A percentile compares a stretch with the other conserved stretches of the same genome.
Evolutionary conservation across 2,888 invertebrate genomes (phyloP).

Genomic region (Clivina fossor): DNA sequence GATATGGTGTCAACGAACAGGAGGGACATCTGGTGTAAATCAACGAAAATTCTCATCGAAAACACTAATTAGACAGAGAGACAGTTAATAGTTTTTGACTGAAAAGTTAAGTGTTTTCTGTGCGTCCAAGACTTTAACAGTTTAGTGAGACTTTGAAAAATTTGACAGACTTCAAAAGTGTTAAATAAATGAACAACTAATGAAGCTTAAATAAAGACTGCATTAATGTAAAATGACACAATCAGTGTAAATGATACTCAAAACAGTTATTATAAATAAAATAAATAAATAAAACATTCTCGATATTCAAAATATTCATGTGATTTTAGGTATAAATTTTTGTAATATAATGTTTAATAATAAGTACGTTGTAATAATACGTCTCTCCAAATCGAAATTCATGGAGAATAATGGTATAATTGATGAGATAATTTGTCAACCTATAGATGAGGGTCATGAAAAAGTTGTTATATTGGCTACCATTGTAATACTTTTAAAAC

Average conservation of each 20-base stretch:
- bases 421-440: too few species aligned
- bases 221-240: constrained; percentile 19
- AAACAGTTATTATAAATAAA: constrained; percentile 9
- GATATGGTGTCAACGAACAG: constrained; percentile 54
- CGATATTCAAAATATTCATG: constrained; percentile 32
- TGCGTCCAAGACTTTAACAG: constrained; percentile 7
- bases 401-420: too few species aligned
- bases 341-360: constrained; percentile 24
- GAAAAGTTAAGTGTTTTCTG: too few species aligned
- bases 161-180: constrained; percentile 2
- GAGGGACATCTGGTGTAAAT: constrained; percentile 55
- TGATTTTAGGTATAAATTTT: constrained; percentile 32
- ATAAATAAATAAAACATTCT: constrained; percentile 19
- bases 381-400: too few species aligned
- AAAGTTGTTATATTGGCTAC: too few species aligned
- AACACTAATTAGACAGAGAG: not conserved
- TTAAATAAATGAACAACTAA: constrained; percentile 15
- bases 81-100: constrained; percentile 12
- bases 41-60: not conserved
- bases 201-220: constrained; percentile 28
- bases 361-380: too few species aligned
- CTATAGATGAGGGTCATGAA: too few species aligned
- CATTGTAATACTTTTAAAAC: too few species aligned
- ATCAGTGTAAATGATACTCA: constrained; percentile 13
- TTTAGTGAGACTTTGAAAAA: not conserved